phyloP scores from a whole-genome alignment of 2,888 invertebrate species.

The Camponotus fellah region DNA sequence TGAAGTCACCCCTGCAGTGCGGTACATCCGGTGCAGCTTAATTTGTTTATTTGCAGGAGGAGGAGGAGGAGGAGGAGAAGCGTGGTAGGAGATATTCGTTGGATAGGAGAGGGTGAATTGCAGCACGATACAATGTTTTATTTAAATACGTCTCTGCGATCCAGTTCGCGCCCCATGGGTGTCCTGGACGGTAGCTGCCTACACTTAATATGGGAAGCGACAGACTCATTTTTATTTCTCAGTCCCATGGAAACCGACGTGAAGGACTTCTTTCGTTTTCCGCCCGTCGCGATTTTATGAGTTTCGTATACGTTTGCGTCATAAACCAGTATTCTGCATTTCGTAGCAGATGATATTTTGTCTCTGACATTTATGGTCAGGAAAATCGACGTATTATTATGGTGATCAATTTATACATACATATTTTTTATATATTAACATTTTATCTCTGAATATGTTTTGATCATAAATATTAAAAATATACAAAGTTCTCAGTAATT shows the following conservation, averaged over 20 bases:
- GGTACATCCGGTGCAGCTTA: conserved; percentile 80
- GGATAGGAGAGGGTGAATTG: conserved; percentile 78
- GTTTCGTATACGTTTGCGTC: conserved; percentile 47
- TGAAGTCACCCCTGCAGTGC: conserved; percentile 75
- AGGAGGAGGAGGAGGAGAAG: background rate
- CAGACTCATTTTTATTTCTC: conserved; percentile 84
- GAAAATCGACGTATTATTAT: conserved; percentile 40
- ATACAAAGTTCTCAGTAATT: background rate
- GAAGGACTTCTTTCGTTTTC: conserved; percentile 59
- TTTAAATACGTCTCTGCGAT: conserved; percentile 84
- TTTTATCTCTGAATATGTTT: background rate
- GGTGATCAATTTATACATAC: background rate
- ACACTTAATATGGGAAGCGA: conserved; percentile 84
- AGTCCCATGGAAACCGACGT: conserved; percentile 72
- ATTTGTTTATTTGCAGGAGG: conserved; percentile 82
- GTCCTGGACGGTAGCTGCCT: conserved; percentile 82
- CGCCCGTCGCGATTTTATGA: conserved; percentile 66
- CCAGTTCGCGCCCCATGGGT: conserved; percentile 82
- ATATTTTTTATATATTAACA: background rate
- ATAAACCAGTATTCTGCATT: conserved; percentile 55
- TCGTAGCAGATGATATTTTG: conserved; percentile 41
- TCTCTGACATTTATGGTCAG: conserved; percentile 36
- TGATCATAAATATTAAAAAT: background rate
- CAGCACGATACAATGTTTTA: conserved; percentile 83
- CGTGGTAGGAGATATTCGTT: conserved; percentile 57